These are phyloP conservation scores for Melanophora roralis DNA, from an alignment of 2,888 invertebrate genomes.

Conservation along the genomic window DNA sequence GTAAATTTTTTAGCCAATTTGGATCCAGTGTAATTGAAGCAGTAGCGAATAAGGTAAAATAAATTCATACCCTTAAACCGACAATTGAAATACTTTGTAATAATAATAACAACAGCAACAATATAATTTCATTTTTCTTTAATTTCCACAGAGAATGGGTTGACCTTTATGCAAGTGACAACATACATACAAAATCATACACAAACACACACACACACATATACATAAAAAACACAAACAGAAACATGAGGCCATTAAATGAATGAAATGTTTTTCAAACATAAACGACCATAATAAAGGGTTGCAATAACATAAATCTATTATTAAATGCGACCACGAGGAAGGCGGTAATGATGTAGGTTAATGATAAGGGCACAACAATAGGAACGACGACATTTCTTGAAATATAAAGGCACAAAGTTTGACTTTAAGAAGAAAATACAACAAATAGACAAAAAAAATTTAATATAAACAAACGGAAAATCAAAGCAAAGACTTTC, in stretches of 20 bases:
- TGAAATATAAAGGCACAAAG: slow-evolving; percentile 14
- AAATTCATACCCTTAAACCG: slow-evolving; percentile 6
- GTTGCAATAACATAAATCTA: slow-evolving; percentile 15
- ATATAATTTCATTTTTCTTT: not conserved
- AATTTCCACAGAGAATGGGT: slow-evolving; percentile 29
- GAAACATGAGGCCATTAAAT: slow-evolving; percentile 53
- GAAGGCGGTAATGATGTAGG: not conserved
- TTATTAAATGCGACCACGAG: not conserved
- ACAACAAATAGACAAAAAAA: not conserved
- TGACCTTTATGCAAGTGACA: slow-evolving; percentile 61
- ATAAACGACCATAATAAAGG: slow-evolving; percentile 13
- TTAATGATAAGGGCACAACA: slow-evolving; percentile 29
- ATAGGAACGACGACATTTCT: slow-evolving; percentile 26
- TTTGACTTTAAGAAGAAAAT: not conserved
- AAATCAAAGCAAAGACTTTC: too few species aligned
- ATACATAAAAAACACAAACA: not conserved
- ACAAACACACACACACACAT: slow-evolving; percentile 53
- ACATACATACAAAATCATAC: slow-evolving; percentile 8
- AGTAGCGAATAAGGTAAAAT: slow-evolving; percentile 5
- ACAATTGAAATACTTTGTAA: slow-evolving; percentile 31
- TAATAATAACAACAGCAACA: slow-evolving; percentile 5
- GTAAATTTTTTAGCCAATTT: not conserved
- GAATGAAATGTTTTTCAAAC: slow-evolving; percentile 1
- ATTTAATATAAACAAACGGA: too few species aligned
- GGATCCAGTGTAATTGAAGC: slow-evolving; percentile 3